phyloP scores from a whole-genome alignment of 2,797 vertebrate genomes.

The Phoxinus dragarum region DNA sequence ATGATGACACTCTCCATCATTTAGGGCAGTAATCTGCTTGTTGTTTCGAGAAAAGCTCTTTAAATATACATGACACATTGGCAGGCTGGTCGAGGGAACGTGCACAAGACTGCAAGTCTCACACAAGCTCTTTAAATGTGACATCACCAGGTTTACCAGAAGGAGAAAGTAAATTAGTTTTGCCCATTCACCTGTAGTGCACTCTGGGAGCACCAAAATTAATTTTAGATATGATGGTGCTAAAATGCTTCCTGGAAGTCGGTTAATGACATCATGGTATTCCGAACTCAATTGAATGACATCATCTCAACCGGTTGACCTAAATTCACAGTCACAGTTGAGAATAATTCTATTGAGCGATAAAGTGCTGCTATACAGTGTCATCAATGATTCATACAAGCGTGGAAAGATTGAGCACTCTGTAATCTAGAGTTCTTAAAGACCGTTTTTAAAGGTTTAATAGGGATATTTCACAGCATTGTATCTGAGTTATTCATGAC shows the following conservation, averaged over 20 bases:
- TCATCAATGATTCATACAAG: slow-evolving; percentile 36
- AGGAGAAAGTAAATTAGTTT: slow-evolving; percentile 43
- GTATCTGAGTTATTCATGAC: slow-evolving; percentile 40
- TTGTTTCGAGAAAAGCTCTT: slow-evolving; percentile 31
- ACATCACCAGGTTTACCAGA: slow-evolving; percentile 40
- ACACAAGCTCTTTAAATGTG: slow-evolving; percentile 43
- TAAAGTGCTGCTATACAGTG: slow-evolving; percentile 31
- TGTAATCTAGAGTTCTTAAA: slow-evolving; percentile 21
- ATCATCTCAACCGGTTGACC: slow-evolving; percentile 44
- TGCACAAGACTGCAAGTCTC: slow-evolving; percentile 18
- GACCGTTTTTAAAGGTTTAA: slow-evolving; percentile 44
- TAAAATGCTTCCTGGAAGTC: slow-evolving; percentile 47
- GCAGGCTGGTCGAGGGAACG: slow-evolving; percentile 1
- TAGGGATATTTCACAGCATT: slow-evolving; percentile 31
- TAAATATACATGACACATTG: slow-evolving; percentile 36
- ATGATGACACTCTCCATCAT: slow-evolving; percentile 5
- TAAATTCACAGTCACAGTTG: slow-evolving; percentile 17
- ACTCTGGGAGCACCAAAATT: slow-evolving; percentile 38
- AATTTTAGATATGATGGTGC: slow-evolving; percentile 41
- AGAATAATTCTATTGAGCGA: slow-evolving; percentile 3
- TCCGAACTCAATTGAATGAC: slow-evolving; percentile 27
- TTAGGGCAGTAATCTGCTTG: slow-evolving; percentile 19
- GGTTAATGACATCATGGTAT: slow-evolving; percentile 47
- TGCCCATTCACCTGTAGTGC: slow-evolving; percentile 9
- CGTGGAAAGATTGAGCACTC: not conserved